A percentile compares a stretch with the other conserved stretches of the same genome.
These are phyloP conservation scores for Phaenicophaeus curvirostris DNA, from an alignment of 2,797 vertebrate genomes.

Conservation along the genomic window DNA sequence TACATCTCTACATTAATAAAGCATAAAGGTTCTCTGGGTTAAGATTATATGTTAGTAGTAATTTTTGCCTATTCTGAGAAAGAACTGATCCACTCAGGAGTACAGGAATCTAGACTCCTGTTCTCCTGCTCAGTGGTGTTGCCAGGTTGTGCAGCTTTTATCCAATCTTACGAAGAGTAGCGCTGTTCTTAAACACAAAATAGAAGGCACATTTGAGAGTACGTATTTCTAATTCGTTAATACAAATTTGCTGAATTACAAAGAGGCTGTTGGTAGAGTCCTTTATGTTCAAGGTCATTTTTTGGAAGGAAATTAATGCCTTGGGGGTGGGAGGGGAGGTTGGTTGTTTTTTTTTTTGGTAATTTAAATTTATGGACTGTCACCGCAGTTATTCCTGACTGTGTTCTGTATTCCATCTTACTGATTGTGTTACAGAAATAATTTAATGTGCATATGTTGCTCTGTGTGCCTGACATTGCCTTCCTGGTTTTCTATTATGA, in stretches of 20 bases:
- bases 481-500: not conserved
- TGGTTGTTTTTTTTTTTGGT: not conserved
- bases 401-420: not conserved
- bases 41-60: not conserved
- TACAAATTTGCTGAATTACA: not conserved
- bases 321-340: accelerated
- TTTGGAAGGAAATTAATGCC: not conserved
- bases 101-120: not conserved
- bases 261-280: not conserved
- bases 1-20: not conserved
- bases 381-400: not conserved
- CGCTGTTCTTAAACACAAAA: not conserved
- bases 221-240: not conserved
- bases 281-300: not conserved
- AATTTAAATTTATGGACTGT: not conserved
- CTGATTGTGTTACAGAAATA: not conserved
- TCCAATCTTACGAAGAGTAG: not conserved
- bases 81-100: not conserved
- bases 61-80: not conserved
- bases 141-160: not conserved
- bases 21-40: not conserved
- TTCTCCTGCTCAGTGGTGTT: not conserved
- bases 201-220: not conserved
- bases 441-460: not conserved
- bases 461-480: not conserved